Base-by-base conservation (phyloP, 2,797 vertebrate species). In the Crocidura indochinensis region DNA sequence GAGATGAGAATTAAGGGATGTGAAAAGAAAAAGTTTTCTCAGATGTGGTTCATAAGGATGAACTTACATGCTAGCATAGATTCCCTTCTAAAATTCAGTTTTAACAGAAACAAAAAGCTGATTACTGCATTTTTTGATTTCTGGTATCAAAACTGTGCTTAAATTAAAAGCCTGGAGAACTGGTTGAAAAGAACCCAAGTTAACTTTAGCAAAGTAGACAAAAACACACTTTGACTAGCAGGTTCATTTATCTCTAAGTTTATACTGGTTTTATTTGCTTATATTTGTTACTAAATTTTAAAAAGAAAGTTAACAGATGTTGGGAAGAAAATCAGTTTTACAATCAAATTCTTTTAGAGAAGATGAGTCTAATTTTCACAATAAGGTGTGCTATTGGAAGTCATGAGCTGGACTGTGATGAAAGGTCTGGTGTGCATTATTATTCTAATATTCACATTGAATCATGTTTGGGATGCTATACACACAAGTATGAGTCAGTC, bases 221-320 rank as follows among this genome's bases (percentile, higher is more conserved):
- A 26, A 84, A 46, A 1, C 5, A 74, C 72, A 51, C 49, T 94
- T 67, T 88, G 44, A 69, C 46, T 72, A 82, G 60, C 27, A 94
- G 67, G 85, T 75, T 76, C 29, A 76, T 81, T 71, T 67, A 44
- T 47, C 8, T 20, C 14, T 26, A 73, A 88, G 4, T 91, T 80
- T 86, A 71, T 0, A 20, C 56, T 83, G 11, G 69, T 62, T 80
- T 82, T 81, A 38, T 38, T 38, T 38, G 38, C 38, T 94, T 90
- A 77, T 19, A 71, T 67, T 69, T 86, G 8, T 47, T 78, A 44
- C 38, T 29, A 14, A 81, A 77, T 56, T 22, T 75, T 82, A 51
- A 53, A 89, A 95, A 82, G 56, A 93, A 76, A 6, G 44, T 4
- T 83, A 69, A 89, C 17, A 92, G 51, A 69, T 75, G 38, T 46